Evolutionary conservation across 2,113 vertebrate species (phyloP), one percentile per base, ranked within the genome.

Genomic region (Holacanthus passer): DNA sequence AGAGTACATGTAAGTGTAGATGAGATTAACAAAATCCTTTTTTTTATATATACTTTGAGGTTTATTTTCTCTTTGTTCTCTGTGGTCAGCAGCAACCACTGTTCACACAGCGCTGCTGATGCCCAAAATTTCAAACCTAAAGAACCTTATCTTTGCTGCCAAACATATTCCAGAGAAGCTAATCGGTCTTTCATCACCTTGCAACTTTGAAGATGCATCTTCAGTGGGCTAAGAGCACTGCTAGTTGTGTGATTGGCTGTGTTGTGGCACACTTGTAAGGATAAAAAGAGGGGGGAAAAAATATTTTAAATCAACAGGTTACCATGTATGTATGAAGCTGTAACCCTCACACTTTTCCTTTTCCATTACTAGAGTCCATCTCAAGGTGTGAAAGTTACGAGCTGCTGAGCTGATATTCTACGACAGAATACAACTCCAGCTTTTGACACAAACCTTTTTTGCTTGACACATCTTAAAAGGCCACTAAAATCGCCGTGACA

Each of bases 371-470:
- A 2, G 10, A 45, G 37, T 70, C 58, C 52, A 72, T 80, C 65
- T 56, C 5, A n/a, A 13, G 31, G 77, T 88, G 90, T 73, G 73
- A 90, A 79, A 39, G 70, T 73, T 11, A 29, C 1, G 12, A 80
- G 63, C 35, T 2, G 74, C 29, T 7, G 65, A 73, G 52, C 63
- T 32, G 77, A 88, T 81, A 52, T 27, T 41, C 22, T 37, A 0
- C 31, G 81, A 82, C 83, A 62, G 63, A 5, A 19, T 47, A 4
- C 35, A 67, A 58, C 45, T 24, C 3, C 5, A 2, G 81, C 47
- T 19, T 88, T 79, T 82, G 53, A 76, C 64, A 79, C 69, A 55
- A 66, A 81, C 56, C 67, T 81, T 85, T 82, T 63, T 47, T 45
- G 41, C 62, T 79, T 74, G 32, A 45, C 79, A 71, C 81, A 24